A percentile compares a stretch with the other conserved stretches of the same genome.
These are phyloP conservation scores for Bubo scandiacus DNA, from an alignment of 2,113 vertebrate genomes.

Conservation along the genomic window DNA sequence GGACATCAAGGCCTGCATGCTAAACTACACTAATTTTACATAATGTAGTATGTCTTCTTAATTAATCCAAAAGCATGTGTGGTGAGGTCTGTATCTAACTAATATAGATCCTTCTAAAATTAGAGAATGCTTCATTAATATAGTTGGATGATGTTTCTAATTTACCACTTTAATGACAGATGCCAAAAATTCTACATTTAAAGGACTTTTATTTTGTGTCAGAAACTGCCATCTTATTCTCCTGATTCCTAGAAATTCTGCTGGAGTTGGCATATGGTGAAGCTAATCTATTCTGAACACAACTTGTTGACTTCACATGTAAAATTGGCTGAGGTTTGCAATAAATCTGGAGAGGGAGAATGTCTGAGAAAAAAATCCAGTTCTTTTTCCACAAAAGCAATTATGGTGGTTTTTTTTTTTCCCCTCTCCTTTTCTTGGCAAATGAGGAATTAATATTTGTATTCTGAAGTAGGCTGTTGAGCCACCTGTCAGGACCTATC, in stretches of 20 bases:
- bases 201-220: neutral
- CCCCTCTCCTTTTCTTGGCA: neutral
- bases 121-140: neutral
- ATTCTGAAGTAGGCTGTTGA: neutral
- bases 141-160: neutral
- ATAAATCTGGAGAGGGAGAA: neutral
- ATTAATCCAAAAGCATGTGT: neutral
- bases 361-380: neutral
- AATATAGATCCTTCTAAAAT: neutral
- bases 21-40: neutral
- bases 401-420: neutral
- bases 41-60: slow-evolving; percentile 16
- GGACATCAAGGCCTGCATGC: neutral
- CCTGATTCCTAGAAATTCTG: slow-evolving; percentile 22
- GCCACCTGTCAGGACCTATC: neutral
- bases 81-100: neutral
- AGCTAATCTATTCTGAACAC: neutral
- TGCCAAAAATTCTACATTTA: neutral
- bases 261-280: neutral
- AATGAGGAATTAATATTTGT: neutral
- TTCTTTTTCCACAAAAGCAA: neutral
- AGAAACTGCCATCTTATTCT: neutral
- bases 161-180: neutral
- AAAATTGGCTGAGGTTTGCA: neutral
- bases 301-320: neutral